Base-by-base conservation (phyloP, 2,797 vertebrate genomes). In the Echiichthys vipera region DNA sequence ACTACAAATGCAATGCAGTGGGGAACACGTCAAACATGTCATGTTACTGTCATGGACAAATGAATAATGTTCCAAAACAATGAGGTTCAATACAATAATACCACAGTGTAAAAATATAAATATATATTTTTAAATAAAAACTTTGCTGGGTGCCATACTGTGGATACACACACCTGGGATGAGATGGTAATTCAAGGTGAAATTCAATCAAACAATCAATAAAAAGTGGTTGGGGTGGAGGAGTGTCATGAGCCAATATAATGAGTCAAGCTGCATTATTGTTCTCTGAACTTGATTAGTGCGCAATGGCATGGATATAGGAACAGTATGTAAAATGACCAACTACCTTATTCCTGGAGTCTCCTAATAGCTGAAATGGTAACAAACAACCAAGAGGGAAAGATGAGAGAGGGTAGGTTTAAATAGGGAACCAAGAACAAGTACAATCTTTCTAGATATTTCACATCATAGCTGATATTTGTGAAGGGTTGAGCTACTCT, bases 281-380 rank as follows among this genome's bases (percentile, higher is more conserved):
- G 34, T 3, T 66, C 24, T 77, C 45, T 85, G 42, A 67, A 30
- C 27, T 56, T 47, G 47, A 89, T 90, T 89, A 89, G 88, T 89
- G 89, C 65, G 88, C 82, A 71, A 61, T 25, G 68, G 90, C 67
- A 88, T 85, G 82, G 71, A 84, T 80, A 88, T 71, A 90, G 84
- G 91, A 75, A 95, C 91, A 92, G 84, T 82, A 50, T 78, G 84
- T 91, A 78, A 95, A 93, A 91, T 74, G 92, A 90, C 93, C 83
- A 92, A 94, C 93, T 99, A 99, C 98, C 98, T 99, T 99, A 94
- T 97, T 99, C 95, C 97, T 96, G 96, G 98, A 96, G 96, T 99
- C 98, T 96, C 98, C 97, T 96, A 99, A 97, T 68, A 99, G 96
- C 98, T 99, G 97, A 94, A 94, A 93, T 91, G 95, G 93, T 59